Percentiles rank a stretch among this genome's conserved stretches.
Evolutionary conservation across 2,797 vertebrate species (phyloP).

Genomic region (Typhlichthys eigenmanni): DNA sequence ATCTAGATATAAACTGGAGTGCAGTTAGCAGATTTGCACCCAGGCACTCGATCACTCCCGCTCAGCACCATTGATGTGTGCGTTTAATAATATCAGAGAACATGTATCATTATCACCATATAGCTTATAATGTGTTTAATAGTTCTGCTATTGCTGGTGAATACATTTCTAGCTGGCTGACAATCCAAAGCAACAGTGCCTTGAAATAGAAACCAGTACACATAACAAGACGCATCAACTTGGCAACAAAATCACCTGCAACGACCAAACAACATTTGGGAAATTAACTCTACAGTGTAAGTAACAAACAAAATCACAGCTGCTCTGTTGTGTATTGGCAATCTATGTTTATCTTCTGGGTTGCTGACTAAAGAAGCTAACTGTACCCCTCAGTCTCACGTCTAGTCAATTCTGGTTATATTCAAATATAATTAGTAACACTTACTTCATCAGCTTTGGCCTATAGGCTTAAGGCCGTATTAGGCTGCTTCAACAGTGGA

Average conservation of each 20-base stretch:
- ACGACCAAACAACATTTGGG: slow-evolving; percentile 26
- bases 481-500: slow-evolving; percentile 3
- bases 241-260: slow-evolving; percentile 38
- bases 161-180: too few relatives aligned
- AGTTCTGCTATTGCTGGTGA: too few relatives aligned
- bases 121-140: not conserved
- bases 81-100: too few relatives aligned
- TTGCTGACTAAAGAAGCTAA: too few relatives aligned
- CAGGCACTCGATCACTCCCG: too few relatives aligned
- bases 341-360: too few relatives aligned
- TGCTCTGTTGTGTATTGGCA: not conserved
- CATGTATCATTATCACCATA: not conserved
- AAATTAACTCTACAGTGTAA: slow-evolving; percentile 22
- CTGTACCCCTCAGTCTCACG: too few relatives aligned
- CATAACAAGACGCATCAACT: slow-evolving; percentile 35
- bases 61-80: too few relatives aligned
- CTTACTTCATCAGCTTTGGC: slow-evolving; percentile 9
- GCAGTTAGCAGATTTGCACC: too few relatives aligned
- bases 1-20: not conserved
- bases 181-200: not conserved
- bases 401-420: too few relatives aligned
- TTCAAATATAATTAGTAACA: too few relatives aligned
- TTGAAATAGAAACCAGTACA: not conserved
- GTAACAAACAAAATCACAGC: not conserved
- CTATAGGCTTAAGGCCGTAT: not conserved